Evolutionary conservation across 1,140 invertebrate genomes (phyloP).

Genomic region (Drosophila asahinai): DNA sequence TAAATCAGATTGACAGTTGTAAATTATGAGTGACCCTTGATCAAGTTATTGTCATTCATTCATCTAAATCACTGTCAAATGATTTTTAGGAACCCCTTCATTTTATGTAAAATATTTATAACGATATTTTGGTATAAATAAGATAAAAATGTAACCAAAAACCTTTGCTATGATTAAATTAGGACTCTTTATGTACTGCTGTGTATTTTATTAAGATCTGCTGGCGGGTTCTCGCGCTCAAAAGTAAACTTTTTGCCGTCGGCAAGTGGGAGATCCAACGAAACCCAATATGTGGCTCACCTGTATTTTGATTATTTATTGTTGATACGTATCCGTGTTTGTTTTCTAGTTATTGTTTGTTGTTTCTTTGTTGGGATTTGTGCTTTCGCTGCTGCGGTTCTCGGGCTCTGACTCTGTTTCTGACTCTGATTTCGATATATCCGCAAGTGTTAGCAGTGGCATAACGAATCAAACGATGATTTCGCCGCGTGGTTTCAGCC

Average conservation of each 20-base stretch:
- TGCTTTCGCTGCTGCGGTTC: constrained; percentile 30
- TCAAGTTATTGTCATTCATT: background rate
- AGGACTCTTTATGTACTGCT: background rate
- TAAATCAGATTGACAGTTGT: background rate
- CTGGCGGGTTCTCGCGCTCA: too few relatives aligned
- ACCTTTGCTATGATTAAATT: background rate
- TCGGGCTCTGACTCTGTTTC: background rate
- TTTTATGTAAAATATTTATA: background rate
- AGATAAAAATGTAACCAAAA: background rate
- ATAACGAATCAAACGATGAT: constrained; percentile 10
- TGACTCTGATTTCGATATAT: constrained; percentile 22
- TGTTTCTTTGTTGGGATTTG: constrained; percentile 40
- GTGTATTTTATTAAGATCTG: background rate
- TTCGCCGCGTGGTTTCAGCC: constrained; percentile 3
- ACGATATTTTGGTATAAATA: background rate
- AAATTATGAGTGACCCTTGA: too few relatives aligned
- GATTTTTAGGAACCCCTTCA: background rate
- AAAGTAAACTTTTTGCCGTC: constrained; percentile 23
- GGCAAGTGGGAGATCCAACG: constrained; percentile 18
- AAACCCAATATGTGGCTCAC: constrained; percentile 39
- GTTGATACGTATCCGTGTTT: constrained; percentile 58
- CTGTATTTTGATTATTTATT: constrained; percentile 58
- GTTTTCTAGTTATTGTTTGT: constrained; percentile 25
- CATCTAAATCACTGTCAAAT: background rate
- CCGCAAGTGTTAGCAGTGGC: constrained; percentile 31